Percentiles rank a stretch among this genome's conserved stretches.
These are phyloP conservation scores for Ifrita kowaldi DNA, from an alignment of 2,113 vertebrate genomes.

Conservation along the genomic window DNA sequence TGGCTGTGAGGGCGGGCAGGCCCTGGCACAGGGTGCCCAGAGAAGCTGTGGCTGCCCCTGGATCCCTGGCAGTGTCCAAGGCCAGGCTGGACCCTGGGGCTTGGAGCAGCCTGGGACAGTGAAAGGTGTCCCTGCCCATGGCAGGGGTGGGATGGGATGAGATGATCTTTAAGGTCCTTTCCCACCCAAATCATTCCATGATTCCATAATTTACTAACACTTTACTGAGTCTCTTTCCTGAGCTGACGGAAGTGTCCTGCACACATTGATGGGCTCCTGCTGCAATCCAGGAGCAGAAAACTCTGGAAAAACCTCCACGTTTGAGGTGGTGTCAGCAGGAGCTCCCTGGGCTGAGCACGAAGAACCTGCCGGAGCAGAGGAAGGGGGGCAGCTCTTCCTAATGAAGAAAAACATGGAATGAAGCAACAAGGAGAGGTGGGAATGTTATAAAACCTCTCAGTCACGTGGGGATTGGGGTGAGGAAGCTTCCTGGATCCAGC, in stretches of 20 bases:
- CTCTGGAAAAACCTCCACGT: neutral
- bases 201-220: neutral
- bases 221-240: neutral
- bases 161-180: accelerated
- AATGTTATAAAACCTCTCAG: neutral
- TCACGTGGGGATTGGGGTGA: neutral
- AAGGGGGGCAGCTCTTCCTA: neutral
- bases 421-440: neutral
- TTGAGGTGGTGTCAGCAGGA: neutral
- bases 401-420: neutral
- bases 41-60: neutral
- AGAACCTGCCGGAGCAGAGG: neutral
- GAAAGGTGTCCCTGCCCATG: neutral
- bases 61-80: neutral
- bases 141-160: neutral
- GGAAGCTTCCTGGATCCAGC: neutral
- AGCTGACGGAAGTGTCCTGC: neutral
- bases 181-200: accelerated
- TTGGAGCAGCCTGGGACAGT: neutral
- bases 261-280: accelerated
- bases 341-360: accelerated
- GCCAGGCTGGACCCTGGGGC: neutral
- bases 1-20: neutral
- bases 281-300: neutral
- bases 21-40: neutral